These are phyloP conservation scores for Dromas ardeola DNA, from an alignment of 2,113 vertebrate genomes.

Conservation along the genomic window DNA sequence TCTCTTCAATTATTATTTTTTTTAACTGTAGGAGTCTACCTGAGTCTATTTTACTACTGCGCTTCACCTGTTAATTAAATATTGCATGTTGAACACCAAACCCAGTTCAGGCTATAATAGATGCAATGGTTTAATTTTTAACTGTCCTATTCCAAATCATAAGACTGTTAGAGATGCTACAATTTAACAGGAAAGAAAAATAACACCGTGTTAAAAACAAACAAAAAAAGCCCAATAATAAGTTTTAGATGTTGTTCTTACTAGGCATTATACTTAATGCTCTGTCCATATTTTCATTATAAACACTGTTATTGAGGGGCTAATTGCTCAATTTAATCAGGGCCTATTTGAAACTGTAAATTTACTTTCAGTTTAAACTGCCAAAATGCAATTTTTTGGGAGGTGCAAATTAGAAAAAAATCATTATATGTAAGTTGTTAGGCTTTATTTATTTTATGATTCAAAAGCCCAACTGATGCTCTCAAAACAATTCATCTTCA, in stretches of 20 bases:
- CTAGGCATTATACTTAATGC: not conserved
- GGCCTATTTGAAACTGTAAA: not conserved
- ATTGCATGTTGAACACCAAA: not conserved
- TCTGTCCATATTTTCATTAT: not conserved
- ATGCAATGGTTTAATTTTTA: not conserved
- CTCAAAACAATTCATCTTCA: not conserved
- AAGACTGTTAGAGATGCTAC: not conserved
- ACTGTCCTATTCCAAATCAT: not conserved
- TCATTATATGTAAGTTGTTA: not conserved
- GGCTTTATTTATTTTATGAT: not conserved
- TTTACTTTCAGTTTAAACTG: not conserved
- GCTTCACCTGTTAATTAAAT: not conserved
- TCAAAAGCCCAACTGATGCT: not conserved
- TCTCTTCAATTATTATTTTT: not conserved
- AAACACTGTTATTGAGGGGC: not conserved
- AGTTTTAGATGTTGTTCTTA: not conserved
- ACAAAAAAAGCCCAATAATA: not conserved
- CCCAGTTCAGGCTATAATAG: not conserved
- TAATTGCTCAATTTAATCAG: not conserved
- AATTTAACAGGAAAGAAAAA: not conserved
- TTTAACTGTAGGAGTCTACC: not conserved
- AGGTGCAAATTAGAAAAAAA: not conserved
- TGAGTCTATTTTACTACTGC: not conserved
- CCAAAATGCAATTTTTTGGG: not conserved
- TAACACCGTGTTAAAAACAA: not conserved